Evolutionary conservation across 1,140 invertebrate species (phyloP), one percentile per base, ranked within the genome.

Genomic region (Trichoplusia ni): DNA sequence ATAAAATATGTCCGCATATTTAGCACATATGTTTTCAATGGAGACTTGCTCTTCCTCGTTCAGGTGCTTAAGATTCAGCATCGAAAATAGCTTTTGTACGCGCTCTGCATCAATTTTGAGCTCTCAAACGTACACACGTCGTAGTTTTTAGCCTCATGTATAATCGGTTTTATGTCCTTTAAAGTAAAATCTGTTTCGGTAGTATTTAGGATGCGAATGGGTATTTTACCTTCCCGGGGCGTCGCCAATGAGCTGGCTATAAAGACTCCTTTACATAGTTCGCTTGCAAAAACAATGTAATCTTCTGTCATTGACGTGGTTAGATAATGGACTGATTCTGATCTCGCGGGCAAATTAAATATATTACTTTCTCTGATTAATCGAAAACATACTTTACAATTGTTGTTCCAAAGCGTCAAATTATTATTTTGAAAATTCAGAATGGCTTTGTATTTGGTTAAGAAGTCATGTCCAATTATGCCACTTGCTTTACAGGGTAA

Each of bases 1-100:
- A 31, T 56, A 56, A 64, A 80, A 80, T 16, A 78, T 58, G 23
- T 75, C 75, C 1, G 60, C 16, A 59, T 70, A 80, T 69, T 80
- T 80, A 1, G 70, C 70, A 49, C 68, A 78, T 40, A 78, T 67
- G 58, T 72, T 72, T 33, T 76, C 53, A 37, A 81, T 69, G 7
- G 51, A 27, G 7, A 13, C 35, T 54, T 49, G 33, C 56, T 79
- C 76, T 53, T 77, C 71, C 21, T 35, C 63, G 62, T 72, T 77
- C 37, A 78, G 54, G 35, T 68, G 53, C 19, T 62, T 64, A 47
- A 75, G 59, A 35, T 75, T 61, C 42, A 82, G 38, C n/a, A 37
- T 9, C 6, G 44, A 59, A 31, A 60, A 64, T 33, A 64, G 44
- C 47, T 11, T 60, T 23, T 64, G 62, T 16, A 69, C 67, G 49